phyloP scores from a whole-genome alignment of 2,113 vertebrate species.

The Tiliqua scincoides region DNA sequence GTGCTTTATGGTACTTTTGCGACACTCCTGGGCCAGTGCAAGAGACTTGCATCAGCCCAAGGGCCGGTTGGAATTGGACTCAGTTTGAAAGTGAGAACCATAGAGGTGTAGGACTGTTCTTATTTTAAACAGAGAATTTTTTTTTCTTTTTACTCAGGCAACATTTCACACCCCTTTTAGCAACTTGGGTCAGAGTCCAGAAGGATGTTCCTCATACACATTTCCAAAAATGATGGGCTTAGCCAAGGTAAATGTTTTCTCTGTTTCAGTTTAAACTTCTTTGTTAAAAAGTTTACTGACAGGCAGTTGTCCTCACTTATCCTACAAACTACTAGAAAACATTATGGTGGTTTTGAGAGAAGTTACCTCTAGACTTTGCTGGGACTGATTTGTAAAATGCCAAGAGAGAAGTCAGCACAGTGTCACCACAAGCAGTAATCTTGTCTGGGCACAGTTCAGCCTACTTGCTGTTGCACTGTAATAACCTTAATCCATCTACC shows the following conservation, averaged over 20 bases:
- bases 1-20: no score
- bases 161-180: conserved; percentile 87
- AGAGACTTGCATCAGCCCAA: no score
- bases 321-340: neutral
- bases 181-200: conserved; percentile 82
- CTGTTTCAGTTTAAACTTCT: neutral
- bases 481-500: neutral
- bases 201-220: conserved; percentile 87
- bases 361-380: neutral
- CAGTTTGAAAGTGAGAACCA: neutral
- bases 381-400: neutral
- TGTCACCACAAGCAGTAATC: neutral
- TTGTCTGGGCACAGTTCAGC: neutral
- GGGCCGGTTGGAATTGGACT: no score
- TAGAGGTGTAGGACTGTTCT: neutral
- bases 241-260: conserved; percentile 77
- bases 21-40: no score
- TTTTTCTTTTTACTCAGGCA: conserved; percentile 69
- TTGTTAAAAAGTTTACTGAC: neutral
- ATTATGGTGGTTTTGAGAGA: neutral
- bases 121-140: neutral
- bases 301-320: neutral
- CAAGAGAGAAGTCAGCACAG: neutral
- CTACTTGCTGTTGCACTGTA: neutral
- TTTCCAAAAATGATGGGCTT: conserved; percentile 88